Evolutionary conservation across 2,888 invertebrate genomes (phyloP), one percentile per base, ranked within the genome.

Genomic region (Theretra japonica): DNA sequence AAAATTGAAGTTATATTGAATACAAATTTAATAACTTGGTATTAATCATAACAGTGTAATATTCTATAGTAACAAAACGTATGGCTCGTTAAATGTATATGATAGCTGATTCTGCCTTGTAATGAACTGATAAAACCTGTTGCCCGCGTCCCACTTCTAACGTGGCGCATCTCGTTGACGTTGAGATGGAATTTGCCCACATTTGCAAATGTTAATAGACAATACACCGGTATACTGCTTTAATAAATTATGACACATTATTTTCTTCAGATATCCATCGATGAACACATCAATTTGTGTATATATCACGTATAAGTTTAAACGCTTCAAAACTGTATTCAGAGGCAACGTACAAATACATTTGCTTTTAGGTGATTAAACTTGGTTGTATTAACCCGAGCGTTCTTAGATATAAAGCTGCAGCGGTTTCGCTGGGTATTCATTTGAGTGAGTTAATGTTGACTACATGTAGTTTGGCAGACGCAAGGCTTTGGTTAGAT

Each of bases 401-500:
- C 57, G 2, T 33, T 33, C 33, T 50, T 50, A 28, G 25, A 48
- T 60, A 6, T 56, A 60, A 23, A 41, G 23, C 28, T 33, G n/a
- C 5, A 8, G 62, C 33, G 68, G 60, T 73, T 73, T 33, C 70
- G 50, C 57, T 25, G 72, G 69, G 73, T 74, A 68, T 72, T 74
- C 72, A 74, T 74, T 71, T 73, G 70, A 72, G 30, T 28, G n/a
- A 70, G 23, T 71, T 60, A 68, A 33, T 62, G 59, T 23, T 70
- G 70, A 71, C 69, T 56, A 77, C 56, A 41, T 71, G 70, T 65
- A 71, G 70, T 71, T 71, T 71, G 70, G 70, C 70, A 65, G 70
- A 30, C 70, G 70, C 53, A 33, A 25, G 70, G 70, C 62, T 71
- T 71, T 71, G 76, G 79, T 82, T 82, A 80, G 84, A 86, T 86